A percentile compares a stretch with the other conserved stretches of the same genome.
Conservation (phyloP, 2,888 invertebrate genomes). For the Therioaphis trifolii region DNA sequence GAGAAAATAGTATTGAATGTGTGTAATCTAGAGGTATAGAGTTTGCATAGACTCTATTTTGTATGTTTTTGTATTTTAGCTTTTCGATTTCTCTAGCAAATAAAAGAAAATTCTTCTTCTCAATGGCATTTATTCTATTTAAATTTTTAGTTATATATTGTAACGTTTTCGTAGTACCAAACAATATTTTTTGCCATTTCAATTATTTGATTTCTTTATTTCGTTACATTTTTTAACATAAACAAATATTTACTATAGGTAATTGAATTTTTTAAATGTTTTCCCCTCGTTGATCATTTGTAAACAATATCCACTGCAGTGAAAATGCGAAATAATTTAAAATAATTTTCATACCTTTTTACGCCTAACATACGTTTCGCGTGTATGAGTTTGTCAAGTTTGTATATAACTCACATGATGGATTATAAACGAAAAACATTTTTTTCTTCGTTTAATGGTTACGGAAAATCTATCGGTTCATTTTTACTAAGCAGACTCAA, state of each 20-base stretch:
- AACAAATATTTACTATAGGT: too few species aligned
- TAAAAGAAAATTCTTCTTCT: slow-evolving; percentile 20
- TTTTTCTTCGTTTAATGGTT: slow-evolving; percentile 10
- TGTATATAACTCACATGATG: neutral
- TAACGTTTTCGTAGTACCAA: too few species aligned
- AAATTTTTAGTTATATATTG: neutral
- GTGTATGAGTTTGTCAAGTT: too few species aligned
- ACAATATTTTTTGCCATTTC: too few species aligned
- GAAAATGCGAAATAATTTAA: too few species aligned
- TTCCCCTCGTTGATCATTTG: too few species aligned
- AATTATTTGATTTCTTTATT: too few species aligned
- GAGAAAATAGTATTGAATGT: slow-evolving; percentile 34
- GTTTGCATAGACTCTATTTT: slow-evolving; percentile 7
- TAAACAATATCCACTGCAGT: too few species aligned
- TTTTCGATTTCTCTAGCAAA: slow-evolving; percentile 38
- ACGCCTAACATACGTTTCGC: too few species aligned
- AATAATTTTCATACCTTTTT: too few species aligned
- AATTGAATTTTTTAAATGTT: too few species aligned
- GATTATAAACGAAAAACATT: slow-evolving; percentile 19
- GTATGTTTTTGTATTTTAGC: neutral
- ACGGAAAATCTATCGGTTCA: slow-evolving; percentile 40
- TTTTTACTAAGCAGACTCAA: slow-evolving; percentile 15
- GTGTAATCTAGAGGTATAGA: neutral
- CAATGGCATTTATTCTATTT: neutral
- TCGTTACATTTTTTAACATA: neutral